Percentiles rank a stretch among this genome's conserved stretches.
These are phyloP conservation scores for Alosa sapidissima DNA, from an alignment of 2,797 vertebrate genomes.

Conservation along the genomic window DNA sequence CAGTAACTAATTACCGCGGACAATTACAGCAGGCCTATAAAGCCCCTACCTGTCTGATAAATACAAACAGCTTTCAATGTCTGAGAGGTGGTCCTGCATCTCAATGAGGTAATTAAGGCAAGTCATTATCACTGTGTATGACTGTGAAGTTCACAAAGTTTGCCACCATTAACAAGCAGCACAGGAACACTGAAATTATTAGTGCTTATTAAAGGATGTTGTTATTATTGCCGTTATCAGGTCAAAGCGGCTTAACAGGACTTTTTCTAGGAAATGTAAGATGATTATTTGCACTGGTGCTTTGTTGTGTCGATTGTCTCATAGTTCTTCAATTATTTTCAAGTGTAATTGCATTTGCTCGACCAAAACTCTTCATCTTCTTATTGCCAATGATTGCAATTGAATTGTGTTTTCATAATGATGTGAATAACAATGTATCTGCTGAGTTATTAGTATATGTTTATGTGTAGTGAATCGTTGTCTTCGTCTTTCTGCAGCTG, in stretches of 20 bases:
- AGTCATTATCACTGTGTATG: conserved; percentile 54
- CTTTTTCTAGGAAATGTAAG: neutral
- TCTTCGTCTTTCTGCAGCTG: conserved; percentile 64
- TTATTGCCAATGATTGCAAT: neutral
- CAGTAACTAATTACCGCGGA: conserved; percentile 68
- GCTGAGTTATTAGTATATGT: neutral
- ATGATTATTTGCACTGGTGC: neutral
- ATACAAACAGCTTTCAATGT: conserved; percentile 65
- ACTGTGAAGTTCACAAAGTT: conserved; percentile 54
- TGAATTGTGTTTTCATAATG: neutral
- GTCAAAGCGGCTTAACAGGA: neutral
- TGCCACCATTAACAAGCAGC: conserved; percentile 63
- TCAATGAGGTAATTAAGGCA: conserved; percentile 72
- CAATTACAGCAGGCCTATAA: conserved; percentile 43
- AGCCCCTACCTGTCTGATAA: conserved; percentile 69
- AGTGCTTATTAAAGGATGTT: conserved; percentile 5
- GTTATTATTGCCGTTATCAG: conserved; percentile 2
- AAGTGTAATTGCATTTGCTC: conserved; percentile 8
- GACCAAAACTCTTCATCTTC: neutral
- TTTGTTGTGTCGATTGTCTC: neutral
- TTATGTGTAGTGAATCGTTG: neutral
- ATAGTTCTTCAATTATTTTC: neutral
- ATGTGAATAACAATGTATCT: neutral
- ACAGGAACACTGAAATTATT: conserved; percentile 49
- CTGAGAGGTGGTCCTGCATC: conserved; percentile 67